phyloP scores from a whole-genome alignment of 2,888 invertebrate genomes.

The Byasa hedistus region DNA sequence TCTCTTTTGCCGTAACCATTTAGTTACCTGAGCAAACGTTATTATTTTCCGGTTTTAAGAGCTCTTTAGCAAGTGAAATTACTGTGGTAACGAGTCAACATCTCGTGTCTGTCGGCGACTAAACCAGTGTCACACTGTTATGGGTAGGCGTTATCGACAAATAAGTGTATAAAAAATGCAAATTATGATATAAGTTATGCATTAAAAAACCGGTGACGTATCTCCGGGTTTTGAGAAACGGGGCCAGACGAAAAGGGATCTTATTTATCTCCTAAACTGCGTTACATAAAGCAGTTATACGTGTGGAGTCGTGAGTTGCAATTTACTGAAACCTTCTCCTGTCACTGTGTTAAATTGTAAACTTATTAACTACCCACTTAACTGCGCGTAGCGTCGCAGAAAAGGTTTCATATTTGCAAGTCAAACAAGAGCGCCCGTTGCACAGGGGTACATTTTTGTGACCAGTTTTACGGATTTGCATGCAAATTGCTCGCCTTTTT shows the following conservation, averaged over 20 bases:
- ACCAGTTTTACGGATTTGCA: slow-evolving; percentile 23
- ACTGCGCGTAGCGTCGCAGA: background rate
- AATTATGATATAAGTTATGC: no score
- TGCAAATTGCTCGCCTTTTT: slow-evolving; percentile 16
- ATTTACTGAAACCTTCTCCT: background rate
- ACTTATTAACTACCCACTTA: background rate
- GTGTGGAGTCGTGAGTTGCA: slow-evolving; percentile 7
- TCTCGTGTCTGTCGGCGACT: no score
- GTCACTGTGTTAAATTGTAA: background rate
- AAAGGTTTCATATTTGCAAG: slow-evolving; percentile 19
- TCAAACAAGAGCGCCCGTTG: slow-evolving; percentile 16
- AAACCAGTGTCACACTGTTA: no score
- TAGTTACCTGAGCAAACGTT: no score
- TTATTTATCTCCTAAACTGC: background rate
- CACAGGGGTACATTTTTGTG: slow-evolving; percentile 17
- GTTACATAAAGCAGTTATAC: slow-evolving; percentile 1
- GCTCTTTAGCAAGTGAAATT: no score
- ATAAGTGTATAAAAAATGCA: no score
- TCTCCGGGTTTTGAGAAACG: no score
- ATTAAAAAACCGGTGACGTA: no score
- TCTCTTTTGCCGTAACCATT: no score
- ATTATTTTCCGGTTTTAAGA: no score
- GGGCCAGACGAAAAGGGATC: background rate
- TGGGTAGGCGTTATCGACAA: no score
- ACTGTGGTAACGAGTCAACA: no score